Evolutionary conservation across 1,140 invertebrate genomes (phyloP), one percentile per base, ranked within the genome.

Genomic region (Cydia fagiglandana): DNA sequence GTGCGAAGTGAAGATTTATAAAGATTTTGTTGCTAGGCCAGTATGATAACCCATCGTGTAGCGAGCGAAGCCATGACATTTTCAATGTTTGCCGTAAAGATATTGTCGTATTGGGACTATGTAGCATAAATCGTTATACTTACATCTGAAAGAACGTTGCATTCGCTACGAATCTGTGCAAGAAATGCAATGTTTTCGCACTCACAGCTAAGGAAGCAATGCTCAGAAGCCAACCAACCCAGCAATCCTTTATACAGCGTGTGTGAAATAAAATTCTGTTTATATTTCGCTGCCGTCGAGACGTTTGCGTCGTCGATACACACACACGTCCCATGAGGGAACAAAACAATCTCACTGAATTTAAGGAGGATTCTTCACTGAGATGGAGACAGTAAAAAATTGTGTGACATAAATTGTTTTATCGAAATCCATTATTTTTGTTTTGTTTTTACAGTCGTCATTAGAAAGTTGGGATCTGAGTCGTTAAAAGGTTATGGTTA

Each of bases 261-360:
- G 66, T 41, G 34, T 38, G 15, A 17, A 70, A 70, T 70, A 45
- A 70, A 70, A 70, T 70, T 38, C 66, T 38, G 34, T 70, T 70
- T 70, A 70, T 45, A 70, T 70, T 68, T 70, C n/a, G 28, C 64
- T 17, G 30, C 66, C 7, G 34, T 38, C 9, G n/a, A 15, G 20
- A 34, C 64, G 64, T 17, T 41, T n/a, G 66, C 17, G 64, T 66
- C 28, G 30, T 70, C 66, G 66, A 70, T 70, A 70, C 34, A 6
- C 34, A 24, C 24, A 15, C 30, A 6, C 34, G 13, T 38, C 66
- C 66, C 66, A 70, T 12, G 66, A 12, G 66, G 17, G 15, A 17
- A 17, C 2, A 10, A 70, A 70, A 70, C 66, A 70, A 70, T 70
- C 66, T 70, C 34, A 10, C n/a, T 41, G 66, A 70, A 7, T 41